Conservation (phyloP, 2,113 vertebrate species). For the Xenopus laevis region DNA sequence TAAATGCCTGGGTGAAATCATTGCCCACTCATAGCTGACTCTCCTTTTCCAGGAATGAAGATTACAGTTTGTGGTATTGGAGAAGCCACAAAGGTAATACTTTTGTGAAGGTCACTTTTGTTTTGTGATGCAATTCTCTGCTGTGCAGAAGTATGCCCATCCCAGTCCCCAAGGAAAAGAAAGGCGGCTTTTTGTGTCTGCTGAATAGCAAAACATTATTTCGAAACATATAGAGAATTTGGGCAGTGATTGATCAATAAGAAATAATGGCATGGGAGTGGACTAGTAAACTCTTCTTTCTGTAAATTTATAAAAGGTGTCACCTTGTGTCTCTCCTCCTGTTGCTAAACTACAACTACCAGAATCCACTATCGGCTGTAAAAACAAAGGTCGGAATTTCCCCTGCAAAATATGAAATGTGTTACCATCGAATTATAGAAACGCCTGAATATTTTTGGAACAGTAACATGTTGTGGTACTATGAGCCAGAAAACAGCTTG, state of each 20-base stretch:
- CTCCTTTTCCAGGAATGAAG: constrained; percentile 42
- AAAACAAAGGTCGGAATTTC: too few relatives aligned
- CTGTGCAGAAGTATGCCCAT: constrained; percentile 14
- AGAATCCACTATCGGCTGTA: too few relatives aligned
- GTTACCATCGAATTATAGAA: too few relatives aligned
- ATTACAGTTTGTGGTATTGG: constrained; percentile 32
- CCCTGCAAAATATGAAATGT: too few relatives aligned
- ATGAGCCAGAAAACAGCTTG: too few relatives aligned
- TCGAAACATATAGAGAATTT: not conserved
- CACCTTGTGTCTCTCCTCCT: too few relatives aligned
- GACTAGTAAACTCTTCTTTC: too few relatives aligned
- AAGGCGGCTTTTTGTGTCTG: not conserved
- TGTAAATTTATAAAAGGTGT: too few relatives aligned
- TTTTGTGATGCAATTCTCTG: constrained; percentile 23
- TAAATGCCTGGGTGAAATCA: constrained; percentile 27
- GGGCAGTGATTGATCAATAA: not conserved
- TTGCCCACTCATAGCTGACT: constrained; percentile 33
- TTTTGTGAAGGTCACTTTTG: constrained; percentile 40
- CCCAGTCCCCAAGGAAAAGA: not conserved
- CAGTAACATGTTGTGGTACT: too few relatives aligned
- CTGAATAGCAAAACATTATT: not conserved
- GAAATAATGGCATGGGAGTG: not conserved
- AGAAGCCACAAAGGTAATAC: constrained; percentile 28
- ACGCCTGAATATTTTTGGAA: too few relatives aligned
- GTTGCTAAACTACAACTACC: too few relatives aligned